Conservation (phyloP, 1,140 invertebrate genomes). For the Formica exsecta region DNA sequence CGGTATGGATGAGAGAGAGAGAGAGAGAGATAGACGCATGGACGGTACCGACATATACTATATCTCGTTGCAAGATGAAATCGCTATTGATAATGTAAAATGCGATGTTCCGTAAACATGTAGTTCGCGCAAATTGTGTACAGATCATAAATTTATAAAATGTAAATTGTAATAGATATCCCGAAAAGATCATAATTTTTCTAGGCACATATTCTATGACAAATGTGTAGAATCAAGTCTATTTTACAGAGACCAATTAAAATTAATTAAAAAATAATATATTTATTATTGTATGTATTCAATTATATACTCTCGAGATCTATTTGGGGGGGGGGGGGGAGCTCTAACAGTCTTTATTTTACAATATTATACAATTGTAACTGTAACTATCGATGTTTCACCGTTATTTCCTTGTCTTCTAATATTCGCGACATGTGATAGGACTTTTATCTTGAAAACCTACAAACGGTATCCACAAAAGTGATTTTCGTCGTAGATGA, state of each 20-base stretch:
- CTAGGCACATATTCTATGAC: background rate
- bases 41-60: conserved; percentile 34
- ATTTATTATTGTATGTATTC: background rate
- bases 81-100: background rate
- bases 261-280: background rate
- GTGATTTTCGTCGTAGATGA: background rate
- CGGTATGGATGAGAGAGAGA: background rate
- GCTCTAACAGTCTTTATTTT: conserved; percentile 9
- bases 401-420: conserved; percentile 2
- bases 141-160: too few relatives aligned
- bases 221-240: background rate
- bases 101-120: background rate
- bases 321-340: background rate
- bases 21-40: background rate
- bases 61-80: background rate
- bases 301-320: background rate
- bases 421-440: background rate
- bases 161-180: background rate
- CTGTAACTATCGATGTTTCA: background rate
- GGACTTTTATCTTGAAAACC: background rate
- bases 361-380: conserved; percentile 2
- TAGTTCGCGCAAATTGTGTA: too few relatives aligned
- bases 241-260: background rate
- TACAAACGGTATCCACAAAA: background rate
- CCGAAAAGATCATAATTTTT: background rate